A percentile compares a stretch with the other conserved stretches of the same genome.
Conservation (phyloP, 2,888 invertebrate species). For the Xanthostigma xanthostigma region DNA sequence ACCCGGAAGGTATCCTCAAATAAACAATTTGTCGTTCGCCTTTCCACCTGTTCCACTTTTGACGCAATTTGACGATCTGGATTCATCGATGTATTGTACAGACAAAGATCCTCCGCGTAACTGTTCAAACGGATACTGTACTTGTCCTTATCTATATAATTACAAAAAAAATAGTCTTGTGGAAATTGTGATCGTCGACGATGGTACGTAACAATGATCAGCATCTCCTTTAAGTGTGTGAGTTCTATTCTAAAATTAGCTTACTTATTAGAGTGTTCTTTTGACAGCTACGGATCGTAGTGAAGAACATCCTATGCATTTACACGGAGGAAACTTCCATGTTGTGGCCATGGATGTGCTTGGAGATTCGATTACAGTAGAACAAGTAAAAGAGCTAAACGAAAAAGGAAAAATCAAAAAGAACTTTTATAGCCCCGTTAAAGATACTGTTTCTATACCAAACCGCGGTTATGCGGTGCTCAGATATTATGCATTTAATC, state of each 20-base stretch:
- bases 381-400: constrained; percentile 22
- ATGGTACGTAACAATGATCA: constrained; percentile 17
- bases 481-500: constrained; percentile 30
- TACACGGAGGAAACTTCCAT: constrained; percentile 27
- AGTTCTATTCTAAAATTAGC: no score
- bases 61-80: constrained; percentile 23
- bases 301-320: constrained; percentile 27
- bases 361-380: constrained; percentile 19
- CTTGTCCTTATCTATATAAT: constrained; percentile 24
- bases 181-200: constrained; percentile 28
- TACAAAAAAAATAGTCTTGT: constrained; percentile 22
- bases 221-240: no score
- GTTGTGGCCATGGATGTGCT: constrained; percentile 24
- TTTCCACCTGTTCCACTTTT: constrained; percentile 26
- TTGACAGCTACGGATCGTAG: constrained; percentile 13
- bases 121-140: constrained; percentile 24
- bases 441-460: constrained; percentile 33
- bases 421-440: constrained; percentile 25
- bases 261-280: not conserved
- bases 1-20: constrained; percentile 24
- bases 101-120: constrained; percentile 15
- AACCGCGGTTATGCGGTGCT: constrained; percentile 30
- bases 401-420: constrained; percentile 22
- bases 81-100: constrained; percentile 19
- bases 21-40: constrained; percentile 26